Conservation (phyloP, 1,140 invertebrate species). For the Bombus pyrosoma region DNA sequence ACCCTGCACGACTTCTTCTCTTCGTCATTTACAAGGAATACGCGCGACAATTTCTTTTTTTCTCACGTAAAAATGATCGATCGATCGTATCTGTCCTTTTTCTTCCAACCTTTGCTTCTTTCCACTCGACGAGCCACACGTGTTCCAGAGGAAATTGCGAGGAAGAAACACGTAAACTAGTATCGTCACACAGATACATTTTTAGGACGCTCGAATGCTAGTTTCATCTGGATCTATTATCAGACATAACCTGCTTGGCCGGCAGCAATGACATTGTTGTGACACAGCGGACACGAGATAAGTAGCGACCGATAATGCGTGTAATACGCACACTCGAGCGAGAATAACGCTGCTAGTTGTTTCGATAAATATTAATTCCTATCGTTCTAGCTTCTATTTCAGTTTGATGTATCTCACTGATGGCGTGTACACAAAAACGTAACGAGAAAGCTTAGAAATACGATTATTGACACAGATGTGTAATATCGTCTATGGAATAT, state of each 20-base stretch:
- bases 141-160: background rate
- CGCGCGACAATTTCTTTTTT: background rate
- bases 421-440: background rate
- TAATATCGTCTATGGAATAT: too few relatives aligned
- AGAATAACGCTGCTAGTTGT: background rate
- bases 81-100: background rate
- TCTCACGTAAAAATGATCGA: background rate
- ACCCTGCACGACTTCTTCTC: background rate
- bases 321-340: background rate
- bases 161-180: background rate
- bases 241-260: background rate
- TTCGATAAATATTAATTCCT: background rate
- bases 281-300: conserved; percentile 2
- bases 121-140: background rate
- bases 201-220: background rate
- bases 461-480: too few relatives aligned
- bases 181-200: background rate
- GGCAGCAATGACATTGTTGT: background rate
- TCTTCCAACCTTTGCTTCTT: too few relatives aligned
- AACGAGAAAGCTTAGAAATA: background rate
- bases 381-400: background rate
- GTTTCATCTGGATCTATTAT: conserved; percentile 34
- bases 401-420: too few relatives aligned
- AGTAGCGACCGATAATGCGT: conserved; percentile 9
- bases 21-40: background rate